These are phyloP conservation scores for Panulirus ornatus DNA, from an alignment of 1,140 invertebrate genomes.

Conservation along the genomic window DNA sequence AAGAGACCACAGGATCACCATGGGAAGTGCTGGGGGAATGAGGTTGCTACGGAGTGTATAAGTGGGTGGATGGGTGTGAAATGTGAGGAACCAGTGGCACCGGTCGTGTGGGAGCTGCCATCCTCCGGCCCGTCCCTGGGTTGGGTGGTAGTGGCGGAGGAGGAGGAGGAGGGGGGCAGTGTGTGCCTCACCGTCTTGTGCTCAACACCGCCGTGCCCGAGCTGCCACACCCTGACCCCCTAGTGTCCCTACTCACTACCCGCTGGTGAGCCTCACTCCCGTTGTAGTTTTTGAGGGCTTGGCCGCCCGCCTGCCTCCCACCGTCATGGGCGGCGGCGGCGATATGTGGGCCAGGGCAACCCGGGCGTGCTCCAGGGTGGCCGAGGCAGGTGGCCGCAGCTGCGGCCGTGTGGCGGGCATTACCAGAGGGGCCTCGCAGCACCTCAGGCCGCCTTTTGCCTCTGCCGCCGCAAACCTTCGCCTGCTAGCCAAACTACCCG, in stretches of 20 bases:
- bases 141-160: neutral
- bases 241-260: too few relatives aligned
- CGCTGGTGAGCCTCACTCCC: too few relatives aligned
- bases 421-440: neutral
- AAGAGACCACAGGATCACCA: neutral
- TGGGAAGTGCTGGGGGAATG: neutral
- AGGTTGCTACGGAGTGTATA: too few relatives aligned
- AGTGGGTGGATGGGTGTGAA: neutral
- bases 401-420: conserved; percentile 42
- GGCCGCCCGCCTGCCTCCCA: neutral
- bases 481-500: conserved; percentile 12
- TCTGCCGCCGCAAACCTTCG: conserved; percentile 41
- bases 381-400: conserved; percentile 25
- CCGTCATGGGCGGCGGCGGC: conserved; percentile 38
- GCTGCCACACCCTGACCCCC: too few relatives aligned
- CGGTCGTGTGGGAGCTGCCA: neutral
- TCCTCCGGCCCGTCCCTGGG: neutral
- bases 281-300: too few relatives aligned
- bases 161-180: too few relatives aligned
- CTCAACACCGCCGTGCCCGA: too few relatives aligned
- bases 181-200: too few relatives aligned
- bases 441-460: conserved; percentile 14
- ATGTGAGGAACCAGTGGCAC: neutral
- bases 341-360: conserved; percentile 23
- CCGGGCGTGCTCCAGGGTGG: conserved; percentile 36